phyloP scores from a whole-genome alignment of 2,113 vertebrate species.

The Corvus cornix region DNA sequence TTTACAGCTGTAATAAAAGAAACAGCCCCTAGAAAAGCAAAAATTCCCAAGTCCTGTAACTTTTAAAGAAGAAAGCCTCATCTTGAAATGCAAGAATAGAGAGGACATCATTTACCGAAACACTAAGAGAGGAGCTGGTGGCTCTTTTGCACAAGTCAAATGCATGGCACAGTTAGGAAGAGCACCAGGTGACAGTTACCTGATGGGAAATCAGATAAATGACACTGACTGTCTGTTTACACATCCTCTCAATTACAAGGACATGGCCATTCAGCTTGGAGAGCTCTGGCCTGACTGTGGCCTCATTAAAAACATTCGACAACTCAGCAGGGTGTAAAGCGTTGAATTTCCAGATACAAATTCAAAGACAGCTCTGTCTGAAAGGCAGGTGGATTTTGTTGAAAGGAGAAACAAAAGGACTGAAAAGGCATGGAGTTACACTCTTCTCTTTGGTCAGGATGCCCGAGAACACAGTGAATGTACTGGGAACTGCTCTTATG shows the following conservation, averaged over 20 bases:
- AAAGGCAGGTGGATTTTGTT: background rate
- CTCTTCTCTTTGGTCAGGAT: background rate
- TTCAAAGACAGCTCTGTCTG: background rate
- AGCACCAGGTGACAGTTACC: background rate
- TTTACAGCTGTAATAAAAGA: background rate
- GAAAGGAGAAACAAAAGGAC: background rate
- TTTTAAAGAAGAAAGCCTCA: background rate
- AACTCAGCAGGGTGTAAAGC: background rate
- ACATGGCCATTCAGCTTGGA: background rate
- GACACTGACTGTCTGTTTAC: constrained; percentile 15
- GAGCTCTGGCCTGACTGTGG: background rate
- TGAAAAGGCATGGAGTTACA: background rate
- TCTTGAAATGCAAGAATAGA: background rate
- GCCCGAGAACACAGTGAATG: background rate
- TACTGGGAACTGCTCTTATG: background rate
- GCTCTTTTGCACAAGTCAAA: background rate
- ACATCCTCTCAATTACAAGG: constrained; percentile 4
- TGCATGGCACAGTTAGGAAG: background rate
- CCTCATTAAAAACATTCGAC: constrained; percentile 35
- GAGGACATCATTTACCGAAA: background rate
- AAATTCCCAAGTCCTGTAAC: background rate
- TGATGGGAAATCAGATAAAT: constrained; percentile 40
- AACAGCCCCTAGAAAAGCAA: constrained; percentile 17
- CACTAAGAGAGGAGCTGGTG: background rate
- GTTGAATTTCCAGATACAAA: constrained; percentile 1